phyloP scores from a whole-genome alignment of 2,113 vertebrate genomes.

The Hemibagrus wyckioides region DNA sequence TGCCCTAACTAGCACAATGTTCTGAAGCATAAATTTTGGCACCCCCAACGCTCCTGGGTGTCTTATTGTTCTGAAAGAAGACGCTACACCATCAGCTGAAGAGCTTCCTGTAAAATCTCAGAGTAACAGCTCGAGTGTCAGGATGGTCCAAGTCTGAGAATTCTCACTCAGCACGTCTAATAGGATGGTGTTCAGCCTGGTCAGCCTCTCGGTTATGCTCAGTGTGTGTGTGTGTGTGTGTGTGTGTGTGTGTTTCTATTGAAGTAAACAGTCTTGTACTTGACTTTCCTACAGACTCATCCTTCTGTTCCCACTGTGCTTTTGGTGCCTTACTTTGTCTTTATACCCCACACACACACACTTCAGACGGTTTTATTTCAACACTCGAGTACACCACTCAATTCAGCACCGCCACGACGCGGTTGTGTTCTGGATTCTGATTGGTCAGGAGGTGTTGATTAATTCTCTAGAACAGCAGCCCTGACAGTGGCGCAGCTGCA shows the following conservation, averaged over 20 bases:
- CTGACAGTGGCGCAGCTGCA: not conserved
- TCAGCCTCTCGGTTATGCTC: not conserved
- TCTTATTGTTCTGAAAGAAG: not conserved
- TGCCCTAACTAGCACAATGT: not conserved
- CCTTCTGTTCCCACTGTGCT: conserved; percentile 11
- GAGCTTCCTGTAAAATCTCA: not conserved
- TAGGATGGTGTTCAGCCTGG: not conserved
- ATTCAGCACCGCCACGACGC: not conserved
- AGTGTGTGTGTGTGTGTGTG: not conserved
- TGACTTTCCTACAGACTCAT: not conserved
- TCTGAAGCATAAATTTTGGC: not conserved
- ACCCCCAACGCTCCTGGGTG: too few species aligned
- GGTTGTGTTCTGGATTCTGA: not conserved
- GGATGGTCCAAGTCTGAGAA: not conserved
- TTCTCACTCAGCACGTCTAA: not conserved
- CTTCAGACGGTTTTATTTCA: not conserved
- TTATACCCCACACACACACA: not conserved
- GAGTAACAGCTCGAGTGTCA: not conserved
- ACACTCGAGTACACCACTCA: not conserved
- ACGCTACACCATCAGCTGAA: not conserved
- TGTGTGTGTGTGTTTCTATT: not conserved
- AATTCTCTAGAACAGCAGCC: not conserved
- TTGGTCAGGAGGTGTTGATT: not conserved
- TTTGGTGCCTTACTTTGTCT: not conserved
- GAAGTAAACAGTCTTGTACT: not conserved